These are phyloP conservation scores for Merodon equestris DNA, from an alignment of 2,888 invertebrate genomes.

Conservation along the genomic window DNA sequence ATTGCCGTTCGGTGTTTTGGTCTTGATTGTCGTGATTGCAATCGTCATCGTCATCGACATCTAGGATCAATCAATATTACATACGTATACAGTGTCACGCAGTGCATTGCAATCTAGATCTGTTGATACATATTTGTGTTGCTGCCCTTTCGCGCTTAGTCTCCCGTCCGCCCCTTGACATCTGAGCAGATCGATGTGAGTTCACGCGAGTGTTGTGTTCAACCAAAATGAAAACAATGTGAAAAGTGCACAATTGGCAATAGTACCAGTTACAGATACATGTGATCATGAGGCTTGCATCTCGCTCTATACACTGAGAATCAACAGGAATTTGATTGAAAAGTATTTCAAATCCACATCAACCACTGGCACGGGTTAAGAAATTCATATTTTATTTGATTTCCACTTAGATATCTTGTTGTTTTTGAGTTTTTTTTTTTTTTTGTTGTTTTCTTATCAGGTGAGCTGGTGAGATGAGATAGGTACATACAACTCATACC, in stretches of 20 bases:
- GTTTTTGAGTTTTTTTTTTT: too few relatives aligned
- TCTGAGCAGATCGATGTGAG: not conserved
- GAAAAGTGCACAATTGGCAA: conserved; percentile 1
- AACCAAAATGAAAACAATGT: conserved; percentile 3
- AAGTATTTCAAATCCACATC: conserved; percentile 22
- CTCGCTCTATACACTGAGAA: conserved; percentile 10
- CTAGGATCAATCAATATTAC: conserved; percentile 65
- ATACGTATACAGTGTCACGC: conserved; percentile 56
- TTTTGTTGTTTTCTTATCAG: too few relatives aligned
- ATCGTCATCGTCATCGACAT: conserved; percentile 50
- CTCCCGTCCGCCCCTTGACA: not conserved
- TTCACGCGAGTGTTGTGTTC: conserved; percentile 34
- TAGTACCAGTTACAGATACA: conserved; percentile 28
- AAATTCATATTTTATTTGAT: conserved; percentile 32
- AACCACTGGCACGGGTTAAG: conserved; percentile 34
- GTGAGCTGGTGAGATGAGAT: conserved; percentile 34
- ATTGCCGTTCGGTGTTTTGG: too few relatives aligned
- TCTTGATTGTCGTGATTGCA: conserved; percentile 12
- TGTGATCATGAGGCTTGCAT: conserved; percentile 33
- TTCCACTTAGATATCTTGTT: conserved; percentile 23
- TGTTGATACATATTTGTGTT: conserved; percentile 34
- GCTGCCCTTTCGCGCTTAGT: conserved; percentile 12
- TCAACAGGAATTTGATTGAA: conserved; percentile 12
- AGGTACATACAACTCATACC: conserved; percentile 1
- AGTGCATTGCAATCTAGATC: conserved; percentile 56